Conservation (phyloP, 2,797 vertebrate species). For the Halcyon badia region DNA sequence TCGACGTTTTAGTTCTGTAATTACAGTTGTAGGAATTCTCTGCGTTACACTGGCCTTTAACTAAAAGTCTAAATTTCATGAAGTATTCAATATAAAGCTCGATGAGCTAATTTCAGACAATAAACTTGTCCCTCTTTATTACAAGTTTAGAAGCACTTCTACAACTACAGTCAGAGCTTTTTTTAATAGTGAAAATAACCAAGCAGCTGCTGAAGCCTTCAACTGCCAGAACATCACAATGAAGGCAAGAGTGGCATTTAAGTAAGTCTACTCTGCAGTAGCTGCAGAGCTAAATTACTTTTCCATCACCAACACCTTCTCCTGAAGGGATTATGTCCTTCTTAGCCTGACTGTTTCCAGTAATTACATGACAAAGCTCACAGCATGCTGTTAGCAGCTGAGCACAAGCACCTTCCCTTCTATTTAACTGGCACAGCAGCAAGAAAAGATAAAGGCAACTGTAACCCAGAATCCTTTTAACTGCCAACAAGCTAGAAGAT, state of each 20-base stretch:
- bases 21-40: neutral
- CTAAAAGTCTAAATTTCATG: neutral
- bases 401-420: neutral
- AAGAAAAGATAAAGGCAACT: neutral
- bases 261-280: neutral
- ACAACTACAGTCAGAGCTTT: neutral
- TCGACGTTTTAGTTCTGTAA: accelerated
- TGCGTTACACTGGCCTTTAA: neutral
- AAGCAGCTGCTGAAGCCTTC: neutral
- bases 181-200: neutral
- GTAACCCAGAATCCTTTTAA: neutral
- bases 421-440: neutral
- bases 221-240: neutral
- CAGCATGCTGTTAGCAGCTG: neutral
- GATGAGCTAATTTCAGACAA: neutral
- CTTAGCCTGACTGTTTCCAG: neutral
- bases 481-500: neutral
- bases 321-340: neutral
- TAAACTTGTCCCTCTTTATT: neutral
- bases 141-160: neutral
- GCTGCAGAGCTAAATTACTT: neutral
- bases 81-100: neutral
- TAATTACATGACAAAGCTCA: neutral
- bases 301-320: neutral
- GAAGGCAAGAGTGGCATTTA: neutral